These are phyloP conservation scores for Halisarca cf. caerulea DNA, from an alignment of 37 sponge, comb jelly and placozoan species.

Conservation along the genomic window DNA sequence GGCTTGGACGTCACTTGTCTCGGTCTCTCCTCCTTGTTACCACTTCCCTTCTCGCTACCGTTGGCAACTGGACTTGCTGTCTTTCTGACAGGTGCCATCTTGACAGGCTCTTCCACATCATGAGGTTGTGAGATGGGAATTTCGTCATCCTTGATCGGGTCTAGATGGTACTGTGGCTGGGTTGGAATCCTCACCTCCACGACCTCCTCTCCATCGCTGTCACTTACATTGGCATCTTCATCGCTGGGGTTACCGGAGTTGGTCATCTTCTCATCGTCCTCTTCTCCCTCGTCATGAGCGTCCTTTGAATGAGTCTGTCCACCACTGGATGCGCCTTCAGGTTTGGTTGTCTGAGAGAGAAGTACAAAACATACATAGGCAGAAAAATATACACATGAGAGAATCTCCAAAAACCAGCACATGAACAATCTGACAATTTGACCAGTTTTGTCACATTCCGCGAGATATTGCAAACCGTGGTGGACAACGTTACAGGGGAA, in stretches of 20 bases:
- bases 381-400: neutral
- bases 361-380: neutral
- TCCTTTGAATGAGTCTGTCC: too few species aligned
- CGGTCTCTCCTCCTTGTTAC: neutral
- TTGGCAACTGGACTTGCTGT: neutral
- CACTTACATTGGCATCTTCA: neutral
- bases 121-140: neutral
- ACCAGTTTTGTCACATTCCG: too few species aligned
- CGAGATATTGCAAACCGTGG: too few species aligned
- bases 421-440: too few species aligned
- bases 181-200: neutral
- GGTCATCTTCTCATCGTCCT: neutral
- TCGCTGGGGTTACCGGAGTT: neutral
- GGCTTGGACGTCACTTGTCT: too few species aligned
- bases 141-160: neutral
- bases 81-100: neutral
- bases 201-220: conserved; percentile 13
- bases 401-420: neutral
- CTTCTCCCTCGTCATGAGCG: neutral
- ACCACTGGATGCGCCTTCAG: too few species aligned
- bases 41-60: neutral
- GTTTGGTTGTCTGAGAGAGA: too few species aligned
- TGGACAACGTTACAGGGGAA: too few species aligned
- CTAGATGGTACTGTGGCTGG: neutral
- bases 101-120: neutral